phyloP scores from a whole-genome alignment of 2,797 vertebrate species.

The Scomberomorus guttatus region DNA sequence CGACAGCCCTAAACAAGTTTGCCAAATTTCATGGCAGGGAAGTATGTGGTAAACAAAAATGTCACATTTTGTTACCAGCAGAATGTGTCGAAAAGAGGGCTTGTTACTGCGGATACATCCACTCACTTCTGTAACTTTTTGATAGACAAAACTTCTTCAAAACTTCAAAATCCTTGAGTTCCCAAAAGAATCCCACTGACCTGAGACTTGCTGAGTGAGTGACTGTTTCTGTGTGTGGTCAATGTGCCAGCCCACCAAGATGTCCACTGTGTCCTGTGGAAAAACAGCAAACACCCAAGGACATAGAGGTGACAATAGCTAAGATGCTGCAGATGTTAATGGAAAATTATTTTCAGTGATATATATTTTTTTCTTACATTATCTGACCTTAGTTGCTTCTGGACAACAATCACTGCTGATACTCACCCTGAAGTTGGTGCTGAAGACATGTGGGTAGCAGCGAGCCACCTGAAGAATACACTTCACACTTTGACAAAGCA shows the following conservation, averaged over 20 bases:
- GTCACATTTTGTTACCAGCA: neutral
- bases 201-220: constrained; percentile 95
- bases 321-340: too few relatives aligned
- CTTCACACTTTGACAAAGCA: constrained; percentile 97
- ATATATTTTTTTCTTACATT: too few relatives aligned
- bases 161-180: neutral
- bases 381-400: too few relatives aligned
- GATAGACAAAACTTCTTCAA: neutral
- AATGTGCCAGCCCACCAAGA: constrained; percentile 99
- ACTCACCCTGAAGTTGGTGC: constrained; percentile 98
- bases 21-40: neutral
- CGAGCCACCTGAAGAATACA: constrained; percentile 97
- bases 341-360: too few relatives aligned
- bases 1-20: neutral
- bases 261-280: constrained; percentile 96
- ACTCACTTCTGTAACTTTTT: too few relatives aligned
- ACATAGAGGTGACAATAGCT: neutral
- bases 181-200: constrained; percentile 80
- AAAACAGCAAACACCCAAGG: neutral
- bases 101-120: neutral
- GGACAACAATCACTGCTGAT: neutral
- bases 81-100: neutral
- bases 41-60: neutral
- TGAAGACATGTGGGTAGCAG: constrained; percentile 98
- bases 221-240: constrained; percentile 98